Evolutionary conservation across 2,888 invertebrate genomes (phyloP).

Genomic region (Keiferia lycopersicella): DNA sequence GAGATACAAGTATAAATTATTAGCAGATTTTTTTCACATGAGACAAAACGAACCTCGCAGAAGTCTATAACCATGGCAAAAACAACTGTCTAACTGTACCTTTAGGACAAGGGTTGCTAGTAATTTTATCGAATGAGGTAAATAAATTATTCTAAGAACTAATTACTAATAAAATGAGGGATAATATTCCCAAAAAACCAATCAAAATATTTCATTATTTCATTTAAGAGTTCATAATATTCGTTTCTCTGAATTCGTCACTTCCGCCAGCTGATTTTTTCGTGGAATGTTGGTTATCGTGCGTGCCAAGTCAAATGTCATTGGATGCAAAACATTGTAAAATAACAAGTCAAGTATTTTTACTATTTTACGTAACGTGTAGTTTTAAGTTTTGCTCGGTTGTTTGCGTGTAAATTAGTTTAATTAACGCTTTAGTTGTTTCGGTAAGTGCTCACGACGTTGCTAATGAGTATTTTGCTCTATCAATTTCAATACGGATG

Average conservation of each 20-base stretch:
- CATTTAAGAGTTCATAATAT: not conserved
- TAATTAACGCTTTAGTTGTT: not conserved
- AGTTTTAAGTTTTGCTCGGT: not conserved
- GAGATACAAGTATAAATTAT: too few relatives aligned
- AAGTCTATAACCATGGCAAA: too few relatives aligned
- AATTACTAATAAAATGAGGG: not conserved
- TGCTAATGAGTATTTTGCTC: not conserved
- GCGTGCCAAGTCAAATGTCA: slow-evolving; percentile 18
- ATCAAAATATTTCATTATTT: not conserved
- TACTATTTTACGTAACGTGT: slow-evolving; percentile 15
- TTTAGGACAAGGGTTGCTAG: too few relatives aligned
- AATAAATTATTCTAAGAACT: too few relatives aligned
- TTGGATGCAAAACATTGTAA: slow-evolving; percentile 2
- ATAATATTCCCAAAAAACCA: not conserved
- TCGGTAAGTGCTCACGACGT: slow-evolving; percentile 5
- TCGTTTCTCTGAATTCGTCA: not conserved
- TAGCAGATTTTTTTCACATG: too few relatives aligned
- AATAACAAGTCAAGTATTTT: not conserved
- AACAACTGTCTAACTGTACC: too few relatives aligned
- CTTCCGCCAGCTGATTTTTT: slow-evolving; percentile 20
- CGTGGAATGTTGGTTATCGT: slow-evolving; percentile 15
- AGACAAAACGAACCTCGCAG: too few relatives aligned
- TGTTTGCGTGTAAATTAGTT: not conserved
- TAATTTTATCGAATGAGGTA: too few relatives aligned
- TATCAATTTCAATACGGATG: not conserved